These are phyloP conservation scores for Piaya cayana DNA, from an alignment of 2,113 vertebrate genomes.

Conservation along the genomic window DNA sequence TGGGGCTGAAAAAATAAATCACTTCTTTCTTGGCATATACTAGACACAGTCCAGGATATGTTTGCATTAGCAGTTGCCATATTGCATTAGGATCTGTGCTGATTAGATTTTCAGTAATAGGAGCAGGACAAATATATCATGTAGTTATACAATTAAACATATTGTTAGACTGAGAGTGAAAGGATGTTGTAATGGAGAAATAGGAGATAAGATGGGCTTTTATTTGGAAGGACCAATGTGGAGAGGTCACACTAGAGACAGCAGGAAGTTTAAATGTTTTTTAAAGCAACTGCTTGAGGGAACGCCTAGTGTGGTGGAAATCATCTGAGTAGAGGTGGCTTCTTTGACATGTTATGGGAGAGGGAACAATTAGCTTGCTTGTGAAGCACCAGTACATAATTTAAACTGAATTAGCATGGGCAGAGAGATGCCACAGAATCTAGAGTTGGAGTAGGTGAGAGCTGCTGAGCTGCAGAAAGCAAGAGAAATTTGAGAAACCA, in stretches of 20 bases:
- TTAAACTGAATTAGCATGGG: neutral
- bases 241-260: neutral
- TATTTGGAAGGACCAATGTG: neutral
- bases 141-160: slow-evolving; percentile 36
- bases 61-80: slow-evolving; percentile 56
- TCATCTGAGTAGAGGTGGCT: neutral
- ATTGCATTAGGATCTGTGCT: slow-evolving; percentile 45
- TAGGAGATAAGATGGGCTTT: neutral
- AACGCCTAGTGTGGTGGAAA: neutral
- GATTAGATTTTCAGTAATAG: slow-evolving; percentile 59
- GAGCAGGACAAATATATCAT: slow-evolving; percentile 30
- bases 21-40: neutral
- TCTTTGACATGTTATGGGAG: neutral
- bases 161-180: neutral
- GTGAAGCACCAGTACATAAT: neutral
- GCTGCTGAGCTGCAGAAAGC: neutral
- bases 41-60: slow-evolving; percentile 20
- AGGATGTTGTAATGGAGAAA: slow-evolving; percentile 7
- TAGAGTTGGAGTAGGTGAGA: neutral
- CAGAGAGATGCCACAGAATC: neutral
- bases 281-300: neutral
- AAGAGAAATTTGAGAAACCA: neutral
- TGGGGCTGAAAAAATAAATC: neutral
- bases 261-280: slow-evolving; percentile 27
- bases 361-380: neutral